Conservation (phyloP, 1,140 invertebrate genomes). For the Portunus trituberculatus region DNA sequence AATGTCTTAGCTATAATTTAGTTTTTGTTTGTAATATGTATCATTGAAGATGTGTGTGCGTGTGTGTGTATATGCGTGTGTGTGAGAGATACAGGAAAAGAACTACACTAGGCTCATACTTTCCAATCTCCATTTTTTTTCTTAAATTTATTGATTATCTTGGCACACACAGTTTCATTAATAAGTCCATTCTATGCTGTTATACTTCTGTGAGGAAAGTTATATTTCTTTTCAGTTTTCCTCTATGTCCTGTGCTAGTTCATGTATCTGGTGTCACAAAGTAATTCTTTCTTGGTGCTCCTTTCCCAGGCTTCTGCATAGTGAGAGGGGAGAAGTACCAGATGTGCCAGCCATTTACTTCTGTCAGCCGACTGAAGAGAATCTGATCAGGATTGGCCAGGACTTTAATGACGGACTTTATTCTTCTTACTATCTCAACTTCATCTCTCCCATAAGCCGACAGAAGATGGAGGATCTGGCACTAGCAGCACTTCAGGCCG, state of each 20-base stretch:
- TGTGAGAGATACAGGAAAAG: no score
- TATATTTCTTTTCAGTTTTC: no score
- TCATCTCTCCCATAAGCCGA: conserved; percentile 96
- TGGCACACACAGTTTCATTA: no score
- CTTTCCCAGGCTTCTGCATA: conserved; percentile 71
- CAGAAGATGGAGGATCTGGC: conserved; percentile 98
- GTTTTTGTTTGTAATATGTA: no score
- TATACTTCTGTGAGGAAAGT: no score
- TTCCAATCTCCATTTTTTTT: no score
- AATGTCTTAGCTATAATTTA: no score
- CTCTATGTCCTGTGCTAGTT: background rate
- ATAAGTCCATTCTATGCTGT: no score
- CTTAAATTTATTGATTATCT: no score
- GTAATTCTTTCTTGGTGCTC: background rate
- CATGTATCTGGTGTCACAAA: background rate
- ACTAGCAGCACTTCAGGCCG: conserved; percentile 92
- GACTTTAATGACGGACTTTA: conserved; percentile 93
- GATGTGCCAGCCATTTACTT: conserved; percentile 99
- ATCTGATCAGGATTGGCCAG: conserved; percentile 95
- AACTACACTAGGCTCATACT: no score
- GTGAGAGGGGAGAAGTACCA: conserved; percentile 85
- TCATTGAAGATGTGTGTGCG: no score
- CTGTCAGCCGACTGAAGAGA: conserved; percentile 98
- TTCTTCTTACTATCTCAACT: conserved; percentile 98
- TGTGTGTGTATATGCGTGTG: no score